Evolutionary conservation across 1,140 invertebrate species (phyloP), one percentile per base, ranked within the genome.

Genomic region (Diorhabda sublineata): DNA sequence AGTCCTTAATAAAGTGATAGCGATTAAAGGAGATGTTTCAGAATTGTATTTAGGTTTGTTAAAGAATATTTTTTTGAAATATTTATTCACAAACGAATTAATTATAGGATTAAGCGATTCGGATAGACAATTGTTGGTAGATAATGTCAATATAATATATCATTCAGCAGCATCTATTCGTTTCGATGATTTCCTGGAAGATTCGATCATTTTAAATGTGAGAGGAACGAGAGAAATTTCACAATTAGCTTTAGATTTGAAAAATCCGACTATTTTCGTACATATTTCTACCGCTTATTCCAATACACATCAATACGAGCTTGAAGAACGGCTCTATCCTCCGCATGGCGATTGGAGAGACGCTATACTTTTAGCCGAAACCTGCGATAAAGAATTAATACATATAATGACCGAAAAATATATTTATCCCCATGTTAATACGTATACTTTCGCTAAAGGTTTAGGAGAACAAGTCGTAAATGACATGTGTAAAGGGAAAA

Each of bases 91-190:
- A 5, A 60, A 60, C 7, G 1, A 56, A 56, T 56, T n/a, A 56
- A 9, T 70, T 71, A 11, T 62, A 75, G 74, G 75, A 9, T n/a
- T 75, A 11, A 68, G 58, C 9, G 61, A 66, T 7, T 77, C 84
- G 56, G 88, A 89, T 62, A 83, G 85, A 70, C 75, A 83, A 68
- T 67, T 86, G 2, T 77, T 97, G 2, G 82, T 83, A 3, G 84
- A 90, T 3, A 86, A 89, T 76, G 90, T 97, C 0, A 89, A 90
- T 2, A 84, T 98, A 8, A 88, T 98, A 6, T 97, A 96, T 80
- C 95, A 98, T 78, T 91, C 91, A 2, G 97, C 97, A 2, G 97
- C 97, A 0, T 97, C 92, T 70, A 90, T 98, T 0, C 88, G 90
- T 77, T 95, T 95, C 80, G 89, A 94, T 75, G 92, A 94, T 77